Conservation (phyloP, 2,797 vertebrate genomes). For the Oreonectes daqikongensis region DNA sequence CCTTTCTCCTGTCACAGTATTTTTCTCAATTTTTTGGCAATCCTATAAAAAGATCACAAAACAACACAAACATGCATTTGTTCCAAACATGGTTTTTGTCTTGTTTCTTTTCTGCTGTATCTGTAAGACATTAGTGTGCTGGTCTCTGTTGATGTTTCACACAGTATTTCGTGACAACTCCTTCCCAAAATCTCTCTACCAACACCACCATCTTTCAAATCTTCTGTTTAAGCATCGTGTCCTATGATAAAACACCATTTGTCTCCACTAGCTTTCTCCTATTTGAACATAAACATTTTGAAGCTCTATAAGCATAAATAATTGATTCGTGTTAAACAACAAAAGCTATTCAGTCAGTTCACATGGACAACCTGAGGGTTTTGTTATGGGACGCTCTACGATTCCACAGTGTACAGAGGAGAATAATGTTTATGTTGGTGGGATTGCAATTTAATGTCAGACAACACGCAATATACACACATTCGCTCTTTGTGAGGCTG, state of each 20-base stretch:
- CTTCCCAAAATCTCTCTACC: conserved; percentile 49
- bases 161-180: conserved; percentile 59
- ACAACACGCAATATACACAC: conserved; percentile 67
- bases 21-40: no score
- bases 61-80: not conserved
- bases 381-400: conserved; percentile 65
- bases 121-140: conserved; percentile 54
- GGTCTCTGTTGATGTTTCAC: conserved; percentile 62
- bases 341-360: conserved; percentile 69
- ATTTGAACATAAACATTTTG: conserved; percentile 77
- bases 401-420: conserved; percentile 63
- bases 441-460: conserved; percentile 73
- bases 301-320: conserved; percentile 74
- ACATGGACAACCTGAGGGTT: conserved; percentile 61
- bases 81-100: conserved; percentile 1
- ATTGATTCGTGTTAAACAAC: conserved; percentile 76
- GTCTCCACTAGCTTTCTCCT: conserved; percentile 65
- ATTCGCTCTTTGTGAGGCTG: conserved; percentile 61
- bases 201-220: conserved; percentile 42
- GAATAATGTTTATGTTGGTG: conserved; percentile 78
- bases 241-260: conserved; percentile 73
- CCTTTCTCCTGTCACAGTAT: no score
- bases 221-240: conserved; percentile 67
- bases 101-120: conserved; percentile 32
- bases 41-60: not conserved